phyloP scores from a whole-genome alignment of 2,113 vertebrate genomes.

The Engystomops pustulosus region DNA sequence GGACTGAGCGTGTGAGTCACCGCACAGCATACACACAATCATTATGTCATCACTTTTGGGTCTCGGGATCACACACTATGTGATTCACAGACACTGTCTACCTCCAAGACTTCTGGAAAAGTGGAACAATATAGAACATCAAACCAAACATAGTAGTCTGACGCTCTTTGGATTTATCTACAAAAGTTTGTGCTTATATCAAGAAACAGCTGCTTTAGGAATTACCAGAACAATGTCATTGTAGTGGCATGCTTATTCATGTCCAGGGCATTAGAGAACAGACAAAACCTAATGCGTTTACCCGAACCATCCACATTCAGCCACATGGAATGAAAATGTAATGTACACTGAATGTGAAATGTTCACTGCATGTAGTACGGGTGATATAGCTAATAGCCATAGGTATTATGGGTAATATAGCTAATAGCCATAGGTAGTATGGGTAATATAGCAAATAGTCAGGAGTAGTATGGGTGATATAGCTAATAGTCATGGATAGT shows the following conservation, averaged over 20 bases:
- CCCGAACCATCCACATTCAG: neutral
- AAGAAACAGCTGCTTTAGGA: neutral
- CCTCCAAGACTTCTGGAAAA: neutral
- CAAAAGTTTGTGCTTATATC: neutral
- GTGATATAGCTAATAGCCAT: too few species aligned
- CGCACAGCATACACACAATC: neutral
- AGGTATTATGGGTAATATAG: too few species aligned
- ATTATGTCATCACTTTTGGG: constrained; percentile 29
- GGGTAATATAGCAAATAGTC: too few species aligned
- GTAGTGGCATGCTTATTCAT: neutral
- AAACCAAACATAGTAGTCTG: neutral
- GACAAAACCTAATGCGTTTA: neutral
- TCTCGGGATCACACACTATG: neutral
- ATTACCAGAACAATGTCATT: neutral
- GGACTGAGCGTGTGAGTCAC: constrained; percentile 25
- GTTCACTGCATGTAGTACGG: too few species aligned
- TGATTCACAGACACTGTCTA: constrained; percentile 5
- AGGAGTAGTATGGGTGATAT: too few species aligned
- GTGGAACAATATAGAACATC: neutral
- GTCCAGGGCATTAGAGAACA: neutral
- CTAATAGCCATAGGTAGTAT: too few species aligned
- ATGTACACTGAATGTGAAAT: too few species aligned
- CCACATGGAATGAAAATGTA: neutral
- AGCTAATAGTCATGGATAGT: too few species aligned
- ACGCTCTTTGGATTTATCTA: neutral